phyloP scores from a whole-genome alignment of 2,797 vertebrate species.

The Adelosebastes latens region DNA sequence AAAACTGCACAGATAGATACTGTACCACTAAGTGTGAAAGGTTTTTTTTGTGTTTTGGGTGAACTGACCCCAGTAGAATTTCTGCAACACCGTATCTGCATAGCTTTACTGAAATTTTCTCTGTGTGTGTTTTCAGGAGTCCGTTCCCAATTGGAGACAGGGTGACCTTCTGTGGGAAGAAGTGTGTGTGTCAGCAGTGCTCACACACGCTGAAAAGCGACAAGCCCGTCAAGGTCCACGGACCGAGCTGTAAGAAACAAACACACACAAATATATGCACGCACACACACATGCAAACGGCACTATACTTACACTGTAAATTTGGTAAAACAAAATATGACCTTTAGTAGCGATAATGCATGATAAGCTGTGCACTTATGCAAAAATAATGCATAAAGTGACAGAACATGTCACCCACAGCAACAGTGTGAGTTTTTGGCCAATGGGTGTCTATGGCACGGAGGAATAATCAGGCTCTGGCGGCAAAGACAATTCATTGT shows the following conservation, averaged over 20 bases:
- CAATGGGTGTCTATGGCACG: no score
- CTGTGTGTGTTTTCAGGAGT: slow-evolving; percentile 82
- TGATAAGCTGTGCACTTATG: neutral
- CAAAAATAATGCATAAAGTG: neutral
- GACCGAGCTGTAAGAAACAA: slow-evolving; percentile 91
- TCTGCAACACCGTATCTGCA: slow-evolving; percentile 2
- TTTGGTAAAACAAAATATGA: neutral
- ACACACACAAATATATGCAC: slow-evolving; percentile 4
- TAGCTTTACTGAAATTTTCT: neutral
- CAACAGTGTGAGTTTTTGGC: neutral
- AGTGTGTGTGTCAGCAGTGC: slow-evolving; percentile 96
- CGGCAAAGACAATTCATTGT: neutral
- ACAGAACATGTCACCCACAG: neutral
- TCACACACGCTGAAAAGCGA: slow-evolving; percentile 89
- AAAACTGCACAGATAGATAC: neutral
- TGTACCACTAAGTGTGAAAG: neutral
- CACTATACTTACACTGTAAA: neutral
- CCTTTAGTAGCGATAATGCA: neutral
- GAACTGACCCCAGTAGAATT: neutral
- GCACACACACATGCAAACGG: neutral
- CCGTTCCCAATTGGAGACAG: slow-evolving; percentile 97
- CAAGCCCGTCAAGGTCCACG: slow-evolving; percentile 95
- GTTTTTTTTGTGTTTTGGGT: neutral
- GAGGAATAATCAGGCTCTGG: neutral
- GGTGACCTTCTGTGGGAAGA: slow-evolving; percentile 97